Base-by-base conservation (phyloP, 2,888 invertebrate genomes). In the Chymomyza caudatula region DNA sequence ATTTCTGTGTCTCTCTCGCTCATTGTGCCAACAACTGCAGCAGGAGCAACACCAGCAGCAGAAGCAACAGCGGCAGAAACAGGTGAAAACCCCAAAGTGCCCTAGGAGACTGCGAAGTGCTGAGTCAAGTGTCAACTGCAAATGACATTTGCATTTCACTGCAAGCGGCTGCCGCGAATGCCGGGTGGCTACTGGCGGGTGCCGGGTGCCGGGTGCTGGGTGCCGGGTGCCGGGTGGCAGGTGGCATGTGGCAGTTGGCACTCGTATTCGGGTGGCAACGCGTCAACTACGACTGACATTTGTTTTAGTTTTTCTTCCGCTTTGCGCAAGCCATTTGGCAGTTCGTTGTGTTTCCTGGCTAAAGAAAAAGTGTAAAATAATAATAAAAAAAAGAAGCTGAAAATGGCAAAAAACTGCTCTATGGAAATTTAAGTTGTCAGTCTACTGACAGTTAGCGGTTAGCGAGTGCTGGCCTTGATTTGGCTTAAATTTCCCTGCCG, bases 281-380 rank as follows among this genome's bases (percentile, higher is more conserved):
- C 81, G 81, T 85, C 85, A 81, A 79, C 78, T 82, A 78, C 85
- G 78, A 74, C 73, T 79, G 85, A 85, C 82, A 83, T 83, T 83
- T 83, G 82, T 83, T 83, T 83, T 83, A 83, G 85, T 83, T 83
- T 85, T 85, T 85, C 82, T 82, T 83, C 85, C 82, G 82, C 85
- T 85, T 83, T 83, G 77, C 79, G 79, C 78, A 67, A 79, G 82
- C 85, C 82, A 83, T 83, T 83, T 83, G 82, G 82, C 85, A 79
- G 82, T 83, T 78, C 78, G 74, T 71, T 74, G 72, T 85, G 76
- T 73, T 83, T 80, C 74, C 80, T 73, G 77, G 29, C 29, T 37
- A 37, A 37, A 37, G 29, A 37, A 37, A 37, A 37, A 37, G 29
- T 37, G 29, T 37, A 37, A 47, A 47, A 15, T 17, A 13, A 19